phyloP scores from a whole-genome alignment of 2,888 invertebrate genomes.

The Orthonychiurus folsomi region DNA sequence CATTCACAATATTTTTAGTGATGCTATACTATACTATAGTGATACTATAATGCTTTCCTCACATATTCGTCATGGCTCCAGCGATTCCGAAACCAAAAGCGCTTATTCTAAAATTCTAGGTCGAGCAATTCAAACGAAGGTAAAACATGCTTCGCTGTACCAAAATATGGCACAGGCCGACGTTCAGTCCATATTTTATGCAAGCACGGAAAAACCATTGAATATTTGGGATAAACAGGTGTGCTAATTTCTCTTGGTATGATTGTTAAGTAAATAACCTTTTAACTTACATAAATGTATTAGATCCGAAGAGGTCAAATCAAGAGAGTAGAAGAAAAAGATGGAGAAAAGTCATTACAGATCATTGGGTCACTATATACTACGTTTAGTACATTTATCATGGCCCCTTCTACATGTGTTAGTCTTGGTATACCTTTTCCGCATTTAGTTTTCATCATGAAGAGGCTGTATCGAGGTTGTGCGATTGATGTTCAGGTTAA shows the following conservation, averaged over 20 bases:
- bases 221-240: constrained; percentile 14
- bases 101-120: no score
- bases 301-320: constrained; percentile 5
- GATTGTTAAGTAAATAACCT: no score
- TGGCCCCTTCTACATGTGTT: constrained; percentile 7
- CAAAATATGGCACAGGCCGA: no score
- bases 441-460: neutral
- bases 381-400: neutral
- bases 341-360: neutral
- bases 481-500: constrained; percentile 7
- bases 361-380: neutral
- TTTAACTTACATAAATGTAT: no score
- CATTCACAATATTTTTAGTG: no score
- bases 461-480: neutral
- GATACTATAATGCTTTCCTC: no score
- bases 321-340: neutral
- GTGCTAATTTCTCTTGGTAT: no score
- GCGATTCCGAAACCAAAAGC: no score
- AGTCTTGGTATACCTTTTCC: constrained; percentile 10
- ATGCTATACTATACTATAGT: no score
- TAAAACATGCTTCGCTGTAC: no score
- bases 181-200: constrained; percentile 10
- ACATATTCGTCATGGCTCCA: no score
- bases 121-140: no score
- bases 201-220: neutral